phyloP scores from a whole-genome alignment of 2,888 invertebrate species.

The Deroplatys truncata region DNA sequence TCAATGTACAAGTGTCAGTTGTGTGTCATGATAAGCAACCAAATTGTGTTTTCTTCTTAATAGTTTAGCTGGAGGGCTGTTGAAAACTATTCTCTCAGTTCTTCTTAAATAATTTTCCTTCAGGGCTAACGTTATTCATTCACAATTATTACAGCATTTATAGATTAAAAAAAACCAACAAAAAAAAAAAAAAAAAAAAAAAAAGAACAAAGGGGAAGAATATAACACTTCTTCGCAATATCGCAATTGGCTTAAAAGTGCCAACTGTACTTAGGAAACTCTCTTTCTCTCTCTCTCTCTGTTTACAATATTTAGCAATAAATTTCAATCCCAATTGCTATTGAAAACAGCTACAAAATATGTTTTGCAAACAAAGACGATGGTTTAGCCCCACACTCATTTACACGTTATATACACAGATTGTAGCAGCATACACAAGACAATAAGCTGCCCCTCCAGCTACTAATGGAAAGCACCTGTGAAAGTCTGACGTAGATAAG shows the following conservation, averaged over 20 bases:
- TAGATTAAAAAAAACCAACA: background rate
- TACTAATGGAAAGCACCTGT: constrained; percentile 21
- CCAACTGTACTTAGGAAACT: background rate
- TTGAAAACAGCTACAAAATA: background rate
- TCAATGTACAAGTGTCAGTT: background rate
- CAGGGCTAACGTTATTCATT: background rate
- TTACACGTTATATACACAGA: background rate
- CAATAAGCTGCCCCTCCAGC: background rate
- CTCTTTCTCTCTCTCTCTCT: too few species aligned
- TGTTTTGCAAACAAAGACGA: background rate
- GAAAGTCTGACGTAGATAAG: background rate
- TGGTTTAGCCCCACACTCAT: background rate
- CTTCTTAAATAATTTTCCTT: background rate
- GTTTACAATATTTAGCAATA: background rate
- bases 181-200: background rate
- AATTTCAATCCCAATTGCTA: background rate
- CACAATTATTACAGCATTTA: background rate
- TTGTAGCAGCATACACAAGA: background rate
- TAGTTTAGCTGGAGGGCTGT: constrained; percentile 16
- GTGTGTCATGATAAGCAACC: constrained; percentile 12
- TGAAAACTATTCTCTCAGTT: background rate
- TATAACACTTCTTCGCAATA: background rate
- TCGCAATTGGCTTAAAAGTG: background rate
- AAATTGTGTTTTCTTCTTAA: background rate
- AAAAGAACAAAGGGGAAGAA: too few species aligned